Base-by-base conservation (phyloP, 1,140 invertebrate species). In the Hetaerina americana region DNA sequence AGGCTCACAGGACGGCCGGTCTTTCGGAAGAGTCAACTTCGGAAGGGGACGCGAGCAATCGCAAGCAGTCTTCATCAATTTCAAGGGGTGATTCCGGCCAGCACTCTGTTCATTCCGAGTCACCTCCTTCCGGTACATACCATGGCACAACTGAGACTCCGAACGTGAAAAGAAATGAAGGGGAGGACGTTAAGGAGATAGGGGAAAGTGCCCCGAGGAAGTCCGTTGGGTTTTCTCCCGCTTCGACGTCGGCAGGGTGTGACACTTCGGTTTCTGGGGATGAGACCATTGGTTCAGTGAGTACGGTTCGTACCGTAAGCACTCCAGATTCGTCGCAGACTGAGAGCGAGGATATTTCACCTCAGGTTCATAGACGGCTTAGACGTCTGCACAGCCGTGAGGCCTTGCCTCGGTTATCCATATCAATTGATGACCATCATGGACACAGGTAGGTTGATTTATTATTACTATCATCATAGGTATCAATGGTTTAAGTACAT, bases 311-410 rank as follows among this genome's bases (percentile, higher is more conserved):
- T 22, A 73, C 73, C 25, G 73, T 77, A 70, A 88, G 85, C 74
- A 93, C 93, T 3, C 92, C 93, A 3, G 93, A 96, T 77, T 94
- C 92, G 0, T 95, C 93, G 0, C 93, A 96, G 81, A 96, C 92
- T 1, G 93, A 96, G 82, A 95, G 93, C 75, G 92, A 95, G 79
- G 94, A 96, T 79, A 89, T 94, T 72, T 95, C 92, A 70, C 93
- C 93, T 0, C 92, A 94, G 75, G 88, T 94, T 27, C 89, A 92
- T 67, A 85, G 93, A 66, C 87, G 89, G 76, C 83, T n/a, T 76
- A 83, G 90, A 5, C 85, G 87, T 72, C 80, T 84, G 6, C 86
- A 87, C 75, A 26, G 80, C 81, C 75, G 86, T 82, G 79, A 89
- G 82, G 76, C 80, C 77, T 76, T 89, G 75, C 89, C 88, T 73